Conservation (phyloP, 2,113 vertebrate species). For the human region GRCh38 chr1:176674001-176674500, state of each 20-base stretch:
- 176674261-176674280: too few species aligned
- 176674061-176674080: not conserved
- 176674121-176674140: not conserved
- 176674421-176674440: too few species aligned
- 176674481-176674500: too few species aligned
- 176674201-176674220: not conserved
- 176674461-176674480: too few species aligned
- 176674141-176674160: not conserved
- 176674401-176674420: too few species aligned
- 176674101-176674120: not conserved
- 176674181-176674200: rapidly evolving
- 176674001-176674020: not conserved
- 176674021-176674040: not conserved
- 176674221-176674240: not conserved
- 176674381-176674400: too few species aligned
- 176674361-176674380: too few species aligned
- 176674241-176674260: not conserved
- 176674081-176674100: not conserved
- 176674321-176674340: too few species aligned
- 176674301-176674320: too few species aligned
- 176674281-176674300: too few species aligned
- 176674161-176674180: not conserved
- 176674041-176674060: not conserved
- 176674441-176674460: too few species aligned
- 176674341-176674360: too few species aligned